Evolutionary conservation across 2,888 invertebrate species (phyloP).

Genomic region (Agrenia bidenticulata): DNA sequence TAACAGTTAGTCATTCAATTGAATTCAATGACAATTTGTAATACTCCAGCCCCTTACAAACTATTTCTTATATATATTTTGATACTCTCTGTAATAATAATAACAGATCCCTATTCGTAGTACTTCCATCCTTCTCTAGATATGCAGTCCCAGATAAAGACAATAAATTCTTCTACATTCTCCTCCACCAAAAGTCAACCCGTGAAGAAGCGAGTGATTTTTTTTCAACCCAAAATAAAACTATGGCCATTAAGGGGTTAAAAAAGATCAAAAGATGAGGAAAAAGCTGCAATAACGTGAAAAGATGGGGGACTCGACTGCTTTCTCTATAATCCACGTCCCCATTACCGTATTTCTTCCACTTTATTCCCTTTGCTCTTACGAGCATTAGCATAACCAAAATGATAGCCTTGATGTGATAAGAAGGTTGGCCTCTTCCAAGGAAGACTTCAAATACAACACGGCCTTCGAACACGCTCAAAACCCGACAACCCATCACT

Average conservation of each 20-base stretch:
- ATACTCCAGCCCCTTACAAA: background rate
- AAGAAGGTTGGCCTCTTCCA: no score
- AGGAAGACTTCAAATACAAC: no score
- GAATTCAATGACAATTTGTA: conserved; percentile 18
- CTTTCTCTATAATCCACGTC: conserved; percentile 15
- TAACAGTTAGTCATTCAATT: conserved; percentile 17
- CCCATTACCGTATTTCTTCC: conserved; percentile 14
- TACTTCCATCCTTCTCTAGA: no score
- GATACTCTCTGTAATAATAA: no score
- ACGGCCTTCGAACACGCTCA: no score
- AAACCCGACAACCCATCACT: no score
- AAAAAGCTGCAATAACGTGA: conserved; percentile 1
- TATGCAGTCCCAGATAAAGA: background rate
- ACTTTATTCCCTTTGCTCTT: background rate
- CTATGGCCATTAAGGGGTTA: conserved; percentile 18
- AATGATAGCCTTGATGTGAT: background rate
- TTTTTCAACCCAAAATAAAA: background rate
- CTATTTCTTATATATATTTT: no score
- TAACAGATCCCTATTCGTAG: no score
- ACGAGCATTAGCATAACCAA: conserved; percentile 5
- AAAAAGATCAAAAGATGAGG: conserved; percentile 18
- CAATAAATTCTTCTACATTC: conserved; percentile 8
- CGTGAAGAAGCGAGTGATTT: background rate
- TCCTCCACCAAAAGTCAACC: background rate
- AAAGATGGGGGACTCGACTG: conserved; percentile 12